Base-by-base conservation (phyloP, 1,140 invertebrate genomes). In the Drosophila sucinea region DNA sequence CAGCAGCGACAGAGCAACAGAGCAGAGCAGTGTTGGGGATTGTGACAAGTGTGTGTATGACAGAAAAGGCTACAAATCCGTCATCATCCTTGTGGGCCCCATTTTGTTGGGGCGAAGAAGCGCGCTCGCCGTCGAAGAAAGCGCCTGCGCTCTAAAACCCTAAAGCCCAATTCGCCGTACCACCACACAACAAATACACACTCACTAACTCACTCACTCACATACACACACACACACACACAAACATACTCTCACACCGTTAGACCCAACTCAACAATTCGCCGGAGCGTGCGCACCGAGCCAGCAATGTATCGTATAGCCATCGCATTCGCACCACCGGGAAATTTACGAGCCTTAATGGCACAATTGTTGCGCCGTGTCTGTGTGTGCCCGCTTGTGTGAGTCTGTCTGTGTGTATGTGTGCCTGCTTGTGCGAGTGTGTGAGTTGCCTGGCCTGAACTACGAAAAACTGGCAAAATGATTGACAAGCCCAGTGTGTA, bases 51-150 rank as follows among this genome's bases (percentile, higher is more conserved):
- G 82, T 90, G 82, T 83, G 87, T 67, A 90, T 90, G 87, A 89
- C 87, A 90, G 89, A 89, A 91, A 82, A 91, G 90, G 90, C 90
- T 90, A 86, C 90, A 91, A 91, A 91, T 91, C 90, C 91, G 90
- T 91, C 90, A 91, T 91, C 83, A 80, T 70, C 73, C 76, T 79
- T 76, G 44, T 76, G 67, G 67, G 73, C 76, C 66, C 82, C 44
- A 51, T 51, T 51, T 76, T 79, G 77, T 68, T 63, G 44, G 44
- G 44, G 44, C 44, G 44, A 51, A 51, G 44, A 62, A 64, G 66
- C 35, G 35, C 61, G 66, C 63, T 54, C 11, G 58, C 64, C 61
- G 60, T 5, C 79, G 35, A 38, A 38, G 35, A 87, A 79, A 69
- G 82, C 83, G 83, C 79, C 57, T 77, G 83, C 83, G 83, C 79